Base-by-base conservation (phyloP, 2,888 invertebrate species). In the Sipha maydis region DNA sequence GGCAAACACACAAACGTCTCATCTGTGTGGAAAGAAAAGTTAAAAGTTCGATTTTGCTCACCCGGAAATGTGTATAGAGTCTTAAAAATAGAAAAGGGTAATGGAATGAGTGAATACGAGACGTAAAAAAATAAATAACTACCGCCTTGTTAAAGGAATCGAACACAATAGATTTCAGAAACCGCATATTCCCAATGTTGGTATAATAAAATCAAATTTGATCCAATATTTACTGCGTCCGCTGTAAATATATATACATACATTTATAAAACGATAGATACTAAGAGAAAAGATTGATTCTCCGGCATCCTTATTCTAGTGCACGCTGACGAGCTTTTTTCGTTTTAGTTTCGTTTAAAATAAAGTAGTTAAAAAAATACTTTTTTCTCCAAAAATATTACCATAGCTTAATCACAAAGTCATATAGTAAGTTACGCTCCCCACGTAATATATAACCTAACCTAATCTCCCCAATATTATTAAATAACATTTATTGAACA, bases 161-260 rank as follows among this genome's bases (percentile, higher is more conserved):
- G 34, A 77, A 67, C 3, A 77, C 85, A 77, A 85, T 85, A 69
- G 67, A 48, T 11, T 5, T 5, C 34, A 8, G 73, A 73, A 71
- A 83, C 56, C 56, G 11, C 73, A 56, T 83, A 71, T 71, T 69
- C 31, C 54, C 48, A 34, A 73, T 34, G 61, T 61, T 41, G 84
- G 38, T 41, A 28, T 76, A 84, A 84, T 76, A 76, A 84, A 84
- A 84, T 76, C 34, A 84, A 84, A 76, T 76, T 84, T 28, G 61
- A 84, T 76, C 71, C 28, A 28, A 76, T 84, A 28, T 84, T 75
- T 76, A 76, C 34, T 75, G 38, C 48, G 14, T n/a, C 54, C 31
- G 34, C n/a, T 17, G 17, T 11, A 48, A 54, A 54, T 73, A 83
- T 31, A n/a, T 38, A 83, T 73, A 80, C 28, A 21, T 69, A 34